Percentiles rank a stretch among this genome's conserved stretches.
Conservation (phyloP, 2,888 invertebrate species). For the Bursaphelenchus okinawaensis region DNA sequence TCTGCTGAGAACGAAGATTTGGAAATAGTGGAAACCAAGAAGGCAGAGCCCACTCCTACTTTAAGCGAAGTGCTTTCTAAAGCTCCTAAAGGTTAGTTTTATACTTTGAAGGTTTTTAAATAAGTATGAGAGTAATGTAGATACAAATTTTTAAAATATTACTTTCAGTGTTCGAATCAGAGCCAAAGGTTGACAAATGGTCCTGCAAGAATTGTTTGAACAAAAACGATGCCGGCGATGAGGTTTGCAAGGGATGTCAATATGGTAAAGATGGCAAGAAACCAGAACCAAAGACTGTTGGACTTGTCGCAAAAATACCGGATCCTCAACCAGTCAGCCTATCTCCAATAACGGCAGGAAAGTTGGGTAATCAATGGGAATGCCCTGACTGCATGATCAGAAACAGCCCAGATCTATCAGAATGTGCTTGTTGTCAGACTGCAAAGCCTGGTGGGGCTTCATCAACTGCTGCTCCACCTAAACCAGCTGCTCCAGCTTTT, state of each 20-base stretch:
- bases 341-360: neutral
- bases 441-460: conserved; percentile 7
- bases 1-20: neutral
- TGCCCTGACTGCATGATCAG: neutral
- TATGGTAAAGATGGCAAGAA: neutral
- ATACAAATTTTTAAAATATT: too few relatives aligned
- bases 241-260: neutral
- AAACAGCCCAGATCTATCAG: neutral
- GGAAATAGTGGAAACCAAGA: neutral
- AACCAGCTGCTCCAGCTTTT: conserved; percentile 6
- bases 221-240: neutral
- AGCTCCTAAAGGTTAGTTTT: too few relatives aligned
- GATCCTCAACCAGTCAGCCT: neutral
- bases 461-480: neutral
- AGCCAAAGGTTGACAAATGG: neutral
- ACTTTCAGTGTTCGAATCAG: too few relatives aligned
- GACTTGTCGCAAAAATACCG: neutral
- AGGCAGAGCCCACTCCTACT: neutral
- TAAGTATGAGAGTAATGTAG: too few relatives aligned
- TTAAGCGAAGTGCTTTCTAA: neutral
- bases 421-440: conserved; percentile 1
- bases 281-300: neutral
- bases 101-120: too few relatives aligned
- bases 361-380: conserved; percentile 1
- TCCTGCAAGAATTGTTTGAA: neutral